Evolutionary conservation across 2,113 vertebrate genomes (phyloP), one percentile per base, ranked within the genome.

Genomic region (Hypanus sabinus): DNA sequence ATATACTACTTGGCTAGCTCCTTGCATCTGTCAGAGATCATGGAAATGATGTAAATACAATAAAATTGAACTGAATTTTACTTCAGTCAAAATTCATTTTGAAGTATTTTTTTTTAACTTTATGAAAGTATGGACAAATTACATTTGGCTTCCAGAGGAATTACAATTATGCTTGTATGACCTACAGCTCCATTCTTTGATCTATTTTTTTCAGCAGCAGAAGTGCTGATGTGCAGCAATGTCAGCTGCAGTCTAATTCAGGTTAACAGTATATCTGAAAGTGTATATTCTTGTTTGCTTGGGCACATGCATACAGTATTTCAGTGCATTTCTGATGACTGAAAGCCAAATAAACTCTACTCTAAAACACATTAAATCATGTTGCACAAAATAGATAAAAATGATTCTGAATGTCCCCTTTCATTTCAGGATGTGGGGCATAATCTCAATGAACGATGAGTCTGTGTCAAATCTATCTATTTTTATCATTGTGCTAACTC

Each of bases 161-260:
- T 90, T n/a, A 65, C 85, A 90, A 65, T 90, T 90, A 90, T 90
- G 60, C 18, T 68, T 90, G 60, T 90, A 60, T 90, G 85, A 90
- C 60, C 85, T n/a, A 90, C 85, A n/a, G 30, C n/a, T 12, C 30
- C 60, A 90, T 90, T 33, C 60, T 90, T 90, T 90, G 60, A 90
- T 68, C 85, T 90, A 68, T 90, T 90, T 90, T 90, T 90, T 65
- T 90, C 57, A 33, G n/a, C 60, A 90, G 85, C 60, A 90, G 85
- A 90, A 90, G 85, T 90, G 85, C 85, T 83, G 80, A 90, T 65
- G 18, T 68, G 60, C 85, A 65, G 65, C 85, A 90, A 68, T 90
- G 85, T 90, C 85, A 65, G 60, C 33, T 65, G 60, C 60, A 33
- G 60, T 90, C n/a, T 90, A 65, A 90, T 90, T 90, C 60, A 68